A percentile compares a stretch with the other conserved stretches of the same genome.
Conservation (phyloP, 2,113 vertebrate genomes). For the Crotalus horridus region DNA sequence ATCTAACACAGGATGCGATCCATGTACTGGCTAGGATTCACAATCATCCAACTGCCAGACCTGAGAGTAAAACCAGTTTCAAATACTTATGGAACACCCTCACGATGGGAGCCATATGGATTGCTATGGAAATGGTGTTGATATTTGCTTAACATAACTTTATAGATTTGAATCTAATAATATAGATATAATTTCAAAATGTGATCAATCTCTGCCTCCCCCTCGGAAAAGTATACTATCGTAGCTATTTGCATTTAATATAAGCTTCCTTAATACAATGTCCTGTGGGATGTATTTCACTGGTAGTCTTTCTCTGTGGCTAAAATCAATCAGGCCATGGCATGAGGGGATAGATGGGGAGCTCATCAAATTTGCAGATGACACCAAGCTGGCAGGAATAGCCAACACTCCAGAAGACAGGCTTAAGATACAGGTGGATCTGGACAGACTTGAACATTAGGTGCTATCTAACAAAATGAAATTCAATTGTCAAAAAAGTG, state of each 20-base stretch:
- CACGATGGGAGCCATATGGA: neutral
- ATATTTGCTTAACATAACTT: neutral
- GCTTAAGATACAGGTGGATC: too few relatives aligned
- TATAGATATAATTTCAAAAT: neutral
- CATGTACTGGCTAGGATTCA: neutral
- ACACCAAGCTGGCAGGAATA: too few relatives aligned
- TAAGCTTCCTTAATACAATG: neutral
- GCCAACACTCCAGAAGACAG: too few relatives aligned
- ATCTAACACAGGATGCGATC: neutral
- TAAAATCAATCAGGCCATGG: neutral
- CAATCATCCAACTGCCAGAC: neutral
- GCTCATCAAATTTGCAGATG: too few relatives aligned
- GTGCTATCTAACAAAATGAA: too few relatives aligned
- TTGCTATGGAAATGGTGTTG: neutral
- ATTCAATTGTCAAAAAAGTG: too few relatives aligned
- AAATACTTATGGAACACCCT: neutral
- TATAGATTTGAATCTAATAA: neutral
- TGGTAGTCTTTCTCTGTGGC: neutral
- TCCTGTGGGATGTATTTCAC: neutral
- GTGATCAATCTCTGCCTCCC: neutral
- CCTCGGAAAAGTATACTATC: neutral
- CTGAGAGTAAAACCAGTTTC: neutral
- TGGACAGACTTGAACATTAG: too few relatives aligned
- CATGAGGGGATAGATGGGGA: too few relatives aligned
- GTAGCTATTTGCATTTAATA: neutral